A percentile compares a stretch with the other conserved stretches of the same genome.
phyloP scores from a whole-genome alignment of 1,140 invertebrate species.

The Ceratosolen fusciceps region DNA sequence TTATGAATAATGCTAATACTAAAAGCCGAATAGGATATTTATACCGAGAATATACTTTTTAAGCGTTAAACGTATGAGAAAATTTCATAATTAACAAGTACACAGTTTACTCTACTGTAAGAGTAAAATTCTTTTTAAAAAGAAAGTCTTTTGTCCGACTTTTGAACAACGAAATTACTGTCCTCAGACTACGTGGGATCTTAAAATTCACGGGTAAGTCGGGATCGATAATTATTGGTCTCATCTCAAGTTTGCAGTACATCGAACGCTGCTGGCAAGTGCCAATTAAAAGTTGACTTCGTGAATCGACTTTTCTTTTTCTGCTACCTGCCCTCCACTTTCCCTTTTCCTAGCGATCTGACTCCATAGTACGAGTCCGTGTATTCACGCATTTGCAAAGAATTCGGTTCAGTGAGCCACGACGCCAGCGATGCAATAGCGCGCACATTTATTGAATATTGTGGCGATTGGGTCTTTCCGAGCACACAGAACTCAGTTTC shows the following conservation, averaged over 20 bases:
- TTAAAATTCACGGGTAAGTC: neutral
- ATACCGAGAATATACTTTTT: too few species aligned
- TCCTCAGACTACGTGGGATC: neutral
- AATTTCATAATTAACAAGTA: too few species aligned
- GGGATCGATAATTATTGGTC: neutral
- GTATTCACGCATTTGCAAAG: neutral
- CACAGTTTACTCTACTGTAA: too few species aligned
- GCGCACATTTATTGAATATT: neutral
- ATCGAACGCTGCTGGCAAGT: neutral
- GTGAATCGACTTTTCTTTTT: neutral
- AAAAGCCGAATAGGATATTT: too few species aligned
- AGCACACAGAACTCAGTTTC: neutral
- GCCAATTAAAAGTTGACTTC: neutral
- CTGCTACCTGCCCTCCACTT: neutral
- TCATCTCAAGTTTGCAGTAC: neutral
- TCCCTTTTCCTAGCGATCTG: neutral
- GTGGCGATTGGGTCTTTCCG: neutral
- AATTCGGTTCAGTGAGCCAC: neutral
- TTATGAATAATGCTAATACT: too few species aligned
- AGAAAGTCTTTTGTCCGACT: neutral
- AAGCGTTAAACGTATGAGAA: too few species aligned
- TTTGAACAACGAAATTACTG: neutral
- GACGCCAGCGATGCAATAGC: neutral
- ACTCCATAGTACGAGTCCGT: neutral
- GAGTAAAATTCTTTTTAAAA: too few species aligned